Evolutionary conservation across 2,888 invertebrate species (phyloP).

Genomic region (Chaetogeoica ovagalla): DNA sequence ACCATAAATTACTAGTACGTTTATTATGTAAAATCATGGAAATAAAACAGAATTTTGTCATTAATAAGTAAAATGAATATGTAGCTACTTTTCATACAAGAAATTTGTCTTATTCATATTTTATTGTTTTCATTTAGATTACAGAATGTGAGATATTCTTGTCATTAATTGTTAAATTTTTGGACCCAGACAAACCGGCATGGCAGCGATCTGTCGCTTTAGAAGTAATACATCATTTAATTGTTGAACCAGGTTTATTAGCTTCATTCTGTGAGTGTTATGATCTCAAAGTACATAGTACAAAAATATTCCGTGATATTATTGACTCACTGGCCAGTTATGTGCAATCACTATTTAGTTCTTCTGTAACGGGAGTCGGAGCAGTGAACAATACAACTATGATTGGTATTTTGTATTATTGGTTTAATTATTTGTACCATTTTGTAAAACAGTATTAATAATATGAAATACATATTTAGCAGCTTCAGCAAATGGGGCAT

Average conservation of each 20-base stretch:
- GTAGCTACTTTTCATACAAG: too few species aligned
- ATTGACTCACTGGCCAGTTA: conserved; percentile 91
- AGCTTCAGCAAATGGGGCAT: conserved; percentile 33
- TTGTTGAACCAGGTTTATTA: conserved; percentile 82
- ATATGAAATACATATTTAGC: not conserved
- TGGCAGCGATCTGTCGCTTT: conserved; percentile 96
- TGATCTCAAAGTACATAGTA: conserved; percentile 91
- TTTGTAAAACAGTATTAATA: not conserved
- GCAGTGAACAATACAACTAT: conserved; percentile 26
- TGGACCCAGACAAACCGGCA: conserved; percentile 93
- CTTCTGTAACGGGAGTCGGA: conserved; percentile 60
- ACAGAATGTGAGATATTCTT: conserved; percentile 99
- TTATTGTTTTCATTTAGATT: conserved; percentile 64
- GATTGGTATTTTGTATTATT: conserved; percentile 6
- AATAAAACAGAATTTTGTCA: too few species aligned
- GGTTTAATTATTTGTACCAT: not conserved
- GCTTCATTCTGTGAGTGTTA: conserved; percentile 93
- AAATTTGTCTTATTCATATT: not conserved
- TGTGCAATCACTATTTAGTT: conserved; percentile 85
- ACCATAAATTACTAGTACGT: conserved; percentile 83
- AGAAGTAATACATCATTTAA: conserved; percentile 94
- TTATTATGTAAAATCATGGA: not conserved
- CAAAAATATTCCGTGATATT: conserved; percentile 92
- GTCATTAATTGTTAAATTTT: conserved; percentile 92
- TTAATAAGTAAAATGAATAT: too few species aligned